These are phyloP conservation scores for Ploceus nigricollis DNA, from an alignment of 2,113 vertebrate genomes.

Conservation along the genomic window DNA sequence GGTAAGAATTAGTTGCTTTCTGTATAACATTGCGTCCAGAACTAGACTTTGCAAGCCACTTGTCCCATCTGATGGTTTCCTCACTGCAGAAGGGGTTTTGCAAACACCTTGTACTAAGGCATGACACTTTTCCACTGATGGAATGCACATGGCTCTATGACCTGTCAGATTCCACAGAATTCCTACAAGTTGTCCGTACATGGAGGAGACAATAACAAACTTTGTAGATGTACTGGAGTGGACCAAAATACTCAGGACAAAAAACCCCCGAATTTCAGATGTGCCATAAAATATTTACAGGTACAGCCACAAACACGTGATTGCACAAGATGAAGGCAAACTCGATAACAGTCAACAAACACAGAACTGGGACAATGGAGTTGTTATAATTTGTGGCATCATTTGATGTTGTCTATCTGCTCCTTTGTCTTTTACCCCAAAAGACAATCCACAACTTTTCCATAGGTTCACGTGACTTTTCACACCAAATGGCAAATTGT, in stretches of 20 bases:
- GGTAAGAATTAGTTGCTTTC: not conserved
- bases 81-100: not conserved
- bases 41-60: not conserved
- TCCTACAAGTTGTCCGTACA: not conserved
- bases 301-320: not conserved
- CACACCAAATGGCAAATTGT: not conserved
- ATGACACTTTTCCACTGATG: not conserved
- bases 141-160: not conserved
- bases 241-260: not conserved
- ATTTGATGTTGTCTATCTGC: not conserved
- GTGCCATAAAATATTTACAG: not conserved
- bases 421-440: not conserved
- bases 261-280: accelerated
- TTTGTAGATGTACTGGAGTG: not conserved
- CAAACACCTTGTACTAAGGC: not conserved
- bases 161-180: not conserved
- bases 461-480: not conserved
- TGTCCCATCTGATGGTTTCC: not conserved
- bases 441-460: not conserved
- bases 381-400: not conserved
- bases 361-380: not conserved
- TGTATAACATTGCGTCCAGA: not conserved
- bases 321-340: not conserved
- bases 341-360: not conserved
- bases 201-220: not conserved